A percentile compares a stretch with the other conserved stretches of the same genome.
phyloP scores from a whole-genome alignment of 1,140 invertebrate species.

The Polyergus mexicanus region DNA sequence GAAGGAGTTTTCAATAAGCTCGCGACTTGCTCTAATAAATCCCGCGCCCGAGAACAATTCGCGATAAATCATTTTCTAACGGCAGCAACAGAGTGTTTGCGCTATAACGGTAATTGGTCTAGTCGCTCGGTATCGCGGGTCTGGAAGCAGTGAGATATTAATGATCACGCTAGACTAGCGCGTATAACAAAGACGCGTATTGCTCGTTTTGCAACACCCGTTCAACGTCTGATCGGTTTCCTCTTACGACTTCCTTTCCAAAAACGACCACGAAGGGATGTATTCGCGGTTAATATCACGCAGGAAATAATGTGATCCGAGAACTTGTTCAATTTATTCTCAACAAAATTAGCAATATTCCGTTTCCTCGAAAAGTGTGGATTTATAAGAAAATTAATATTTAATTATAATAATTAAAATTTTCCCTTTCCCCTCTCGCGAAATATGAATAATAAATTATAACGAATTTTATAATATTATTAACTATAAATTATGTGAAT shows the following conservation, averaged over 20 bases:
- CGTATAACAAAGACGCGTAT: slow-evolving; percentile 61
- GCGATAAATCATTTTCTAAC: slow-evolving; percentile 74
- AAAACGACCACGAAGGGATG: slow-evolving; percentile 45
- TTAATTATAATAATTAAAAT: background rate
- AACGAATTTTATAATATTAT: background rate
- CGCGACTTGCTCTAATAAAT: slow-evolving; percentile 69
- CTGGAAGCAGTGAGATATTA: slow-evolving; percentile 66
- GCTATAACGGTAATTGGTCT: slow-evolving; percentile 73
- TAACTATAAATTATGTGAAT: background rate
- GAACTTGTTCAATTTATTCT: background rate
- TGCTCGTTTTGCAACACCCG: slow-evolving; percentile 54
- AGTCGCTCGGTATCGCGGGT: slow-evolving; percentile 66
- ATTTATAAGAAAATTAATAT: background rate
- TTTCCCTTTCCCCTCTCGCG: too few species aligned
- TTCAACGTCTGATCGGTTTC: slow-evolving; percentile 53
- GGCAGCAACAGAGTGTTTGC: slow-evolving; percentile 69
- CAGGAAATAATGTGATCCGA: background rate
- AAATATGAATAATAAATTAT: background rate
- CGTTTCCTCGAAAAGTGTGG: background rate
- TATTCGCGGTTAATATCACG: background rate
- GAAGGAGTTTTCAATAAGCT: slow-evolving; percentile 45
- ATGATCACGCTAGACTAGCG: slow-evolving; percentile 47
- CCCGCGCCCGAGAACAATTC: slow-evolving; percentile 61
- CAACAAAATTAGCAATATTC: background rate
- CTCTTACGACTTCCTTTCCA: slow-evolving; percentile 68